Evolutionary conservation across 2,113 vertebrate species (phyloP).

Genomic region (Cyprinodon variegatus): DNA sequence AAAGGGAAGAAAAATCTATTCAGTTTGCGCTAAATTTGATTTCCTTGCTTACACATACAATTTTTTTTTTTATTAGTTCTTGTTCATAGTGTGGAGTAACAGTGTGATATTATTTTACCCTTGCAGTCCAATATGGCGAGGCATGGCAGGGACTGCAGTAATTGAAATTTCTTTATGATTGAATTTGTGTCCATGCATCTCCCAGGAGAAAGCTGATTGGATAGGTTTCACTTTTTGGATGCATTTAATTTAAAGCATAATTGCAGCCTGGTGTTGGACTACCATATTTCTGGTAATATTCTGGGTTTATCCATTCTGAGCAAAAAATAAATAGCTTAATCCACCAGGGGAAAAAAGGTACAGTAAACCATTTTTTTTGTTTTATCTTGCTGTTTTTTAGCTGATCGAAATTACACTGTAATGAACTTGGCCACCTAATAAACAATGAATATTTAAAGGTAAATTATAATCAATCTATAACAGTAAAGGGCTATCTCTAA

Average conservation of each 20-base stretch:
- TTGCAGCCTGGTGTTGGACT: slow-evolving; percentile 19
- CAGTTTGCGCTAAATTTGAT: slow-evolving; percentile 60
- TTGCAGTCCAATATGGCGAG: slow-evolving; percentile 25
- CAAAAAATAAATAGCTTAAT: slow-evolving; percentile 37
- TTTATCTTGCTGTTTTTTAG: neutral
- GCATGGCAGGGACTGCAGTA: slow-evolving; percentile 36
- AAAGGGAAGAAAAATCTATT: slow-evolving; percentile 66
- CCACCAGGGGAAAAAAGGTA: slow-evolving; percentile 21
- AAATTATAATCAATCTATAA: slow-evolving; percentile 55
- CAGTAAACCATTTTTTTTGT: slow-evolving; percentile 36
- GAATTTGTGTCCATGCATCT: slow-evolving; percentile 61
- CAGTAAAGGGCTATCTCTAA: neutral
- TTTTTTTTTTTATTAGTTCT: slow-evolving; percentile 39
- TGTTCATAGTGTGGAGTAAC: slow-evolving; percentile 56
- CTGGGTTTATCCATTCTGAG: slow-evolving; percentile 1
- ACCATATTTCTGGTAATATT: slow-evolving; percentile 12
- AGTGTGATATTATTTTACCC: slow-evolving; percentile 53
- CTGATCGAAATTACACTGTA: neutral
- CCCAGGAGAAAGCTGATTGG: slow-evolving; percentile 53
- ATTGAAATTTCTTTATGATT: slow-evolving; percentile 72
- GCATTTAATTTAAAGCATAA: slow-evolving; percentile 62
- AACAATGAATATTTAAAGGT: slow-evolving; percentile 46
- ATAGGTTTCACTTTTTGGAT: slow-evolving; percentile 22
- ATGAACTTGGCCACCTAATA: slow-evolving; percentile 22
- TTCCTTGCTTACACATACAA: slow-evolving; percentile 44